Evolutionary conservation across 1,140 invertebrate species (phyloP).

Genomic region (Oncopodura yosiiana): DNA sequence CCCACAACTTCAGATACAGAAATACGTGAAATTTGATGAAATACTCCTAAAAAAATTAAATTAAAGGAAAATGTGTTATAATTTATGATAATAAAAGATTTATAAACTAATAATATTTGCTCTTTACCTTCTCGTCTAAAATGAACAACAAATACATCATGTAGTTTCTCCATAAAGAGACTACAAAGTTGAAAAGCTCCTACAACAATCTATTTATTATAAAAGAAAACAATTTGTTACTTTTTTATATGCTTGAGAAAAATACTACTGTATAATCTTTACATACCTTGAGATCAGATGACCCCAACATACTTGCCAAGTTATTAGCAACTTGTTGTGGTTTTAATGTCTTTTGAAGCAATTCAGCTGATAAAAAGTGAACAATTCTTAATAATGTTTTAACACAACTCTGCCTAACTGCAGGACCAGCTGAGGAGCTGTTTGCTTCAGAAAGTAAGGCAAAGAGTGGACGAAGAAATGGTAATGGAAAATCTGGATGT

Average conservation of each 20-base stretch:
- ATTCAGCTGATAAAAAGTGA: constrained; percentile 77
- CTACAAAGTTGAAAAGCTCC: constrained; percentile 94
- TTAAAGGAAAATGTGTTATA: not conserved
- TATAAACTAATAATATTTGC: not conserved
- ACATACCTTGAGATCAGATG: constrained; percentile 43
- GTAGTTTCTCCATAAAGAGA: constrained; percentile 90
- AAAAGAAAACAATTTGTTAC: constrained; percentile 81
- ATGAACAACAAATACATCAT: constrained; percentile 86
- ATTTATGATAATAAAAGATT: not conserved
- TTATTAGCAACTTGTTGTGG: constrained; percentile 92
- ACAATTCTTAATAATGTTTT: constrained; percentile 91
- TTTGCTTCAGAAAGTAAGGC: constrained; percentile 88
- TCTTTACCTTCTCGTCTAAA: constrained; percentile 75
- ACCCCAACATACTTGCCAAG: constrained; percentile 95
- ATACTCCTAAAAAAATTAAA: constrained; percentile 25
- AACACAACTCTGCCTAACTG: constrained; percentile 89
- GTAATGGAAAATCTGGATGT: constrained; percentile 56
- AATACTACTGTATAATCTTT: no score
- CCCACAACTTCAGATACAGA: constrained; percentile 34
- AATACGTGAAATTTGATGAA: constrained; percentile 35
- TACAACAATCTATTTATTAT: constrained; percentile 92
- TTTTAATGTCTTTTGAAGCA: constrained; percentile 73
- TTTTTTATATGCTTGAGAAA: no score
- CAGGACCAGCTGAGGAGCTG: constrained; percentile 92
- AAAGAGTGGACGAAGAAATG: constrained; percentile 80